Evolutionary conservation across 2,888 invertebrate species (phyloP).

Genomic region (Drosophila suboccidentalis): DNA sequence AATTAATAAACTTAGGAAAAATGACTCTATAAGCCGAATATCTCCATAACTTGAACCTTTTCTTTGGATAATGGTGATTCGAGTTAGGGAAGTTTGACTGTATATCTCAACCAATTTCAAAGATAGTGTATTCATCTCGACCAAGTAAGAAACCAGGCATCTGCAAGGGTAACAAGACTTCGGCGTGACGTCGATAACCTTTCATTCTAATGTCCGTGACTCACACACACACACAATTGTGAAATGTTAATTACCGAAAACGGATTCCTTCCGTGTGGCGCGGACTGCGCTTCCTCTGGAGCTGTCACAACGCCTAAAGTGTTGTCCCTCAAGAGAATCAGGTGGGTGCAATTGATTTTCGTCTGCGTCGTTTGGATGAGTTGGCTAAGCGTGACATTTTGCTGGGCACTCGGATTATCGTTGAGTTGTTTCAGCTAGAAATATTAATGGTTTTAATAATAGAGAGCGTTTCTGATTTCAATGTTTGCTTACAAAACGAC

Average conservation of each 20-base stretch:
- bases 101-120: not conserved
- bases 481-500: slow-evolving; percentile 63
- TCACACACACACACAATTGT: not conserved
- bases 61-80: no score
- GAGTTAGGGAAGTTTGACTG: no score
- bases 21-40: no score
- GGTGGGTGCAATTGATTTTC: slow-evolving; percentile 57
- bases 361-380: slow-evolving; percentile 43
- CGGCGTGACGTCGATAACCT: not conserved
- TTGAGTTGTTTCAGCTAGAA: slow-evolving; percentile 54
- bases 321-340: slow-evolving; percentile 34
- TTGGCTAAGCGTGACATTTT: slow-evolving; percentile 56
- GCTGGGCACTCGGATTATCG: slow-evolving; percentile 35
- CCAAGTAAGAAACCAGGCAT: not conserved
- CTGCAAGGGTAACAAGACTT: not conserved
- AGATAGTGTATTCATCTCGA: not conserved
- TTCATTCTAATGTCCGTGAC: not conserved
- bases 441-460: not conserved
- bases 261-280: slow-evolving; percentile 66
- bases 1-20: no score
- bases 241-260: slow-evolving; percentile 67
- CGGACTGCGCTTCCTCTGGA: slow-evolving; percentile 46
- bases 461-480: no score
- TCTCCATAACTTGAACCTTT: no score
- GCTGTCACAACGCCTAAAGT: slow-evolving; percentile 7